phyloP scores from a whole-genome alignment of 2,113 vertebrate genomes.

The Dicaeum eximium region DNA sequence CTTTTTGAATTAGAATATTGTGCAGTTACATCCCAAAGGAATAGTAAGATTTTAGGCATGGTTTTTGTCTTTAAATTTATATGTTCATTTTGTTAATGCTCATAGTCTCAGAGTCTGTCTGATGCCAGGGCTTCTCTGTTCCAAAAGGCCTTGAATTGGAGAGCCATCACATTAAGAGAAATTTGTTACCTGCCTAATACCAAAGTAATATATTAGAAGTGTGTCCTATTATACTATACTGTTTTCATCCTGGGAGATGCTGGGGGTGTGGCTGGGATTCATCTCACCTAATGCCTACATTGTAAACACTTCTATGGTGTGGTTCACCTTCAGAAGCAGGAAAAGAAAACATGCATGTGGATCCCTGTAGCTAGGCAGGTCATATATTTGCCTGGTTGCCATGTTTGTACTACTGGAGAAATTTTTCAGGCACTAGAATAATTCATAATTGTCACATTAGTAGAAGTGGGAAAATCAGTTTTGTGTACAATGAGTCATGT shows the following conservation, averaged over 20 bases:
- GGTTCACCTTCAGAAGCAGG: neutral
- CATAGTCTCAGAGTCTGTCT: neutral
- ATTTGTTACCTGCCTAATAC: neutral
- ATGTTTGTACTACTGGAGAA: neutral
- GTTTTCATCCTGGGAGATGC: accelerated
- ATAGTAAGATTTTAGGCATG: neutral
- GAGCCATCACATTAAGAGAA: neutral
- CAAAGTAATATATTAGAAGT: neutral
- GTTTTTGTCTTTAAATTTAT: neutral
- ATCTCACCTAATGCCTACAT: neutral
- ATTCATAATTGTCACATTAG: neutral
- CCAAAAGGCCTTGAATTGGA: neutral
- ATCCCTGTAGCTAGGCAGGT: neutral
- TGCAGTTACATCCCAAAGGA: neutral
- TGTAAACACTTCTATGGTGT: neutral
- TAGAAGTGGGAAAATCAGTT: neutral
- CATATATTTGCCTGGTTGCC: neutral
- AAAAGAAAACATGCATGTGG: neutral
- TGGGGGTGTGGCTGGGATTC: neutral
- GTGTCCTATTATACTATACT: neutral
- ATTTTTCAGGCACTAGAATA: neutral
- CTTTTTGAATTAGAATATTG: neutral
- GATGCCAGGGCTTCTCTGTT: neutral
- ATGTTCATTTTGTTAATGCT: neutral
- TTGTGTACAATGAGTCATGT: neutral